A percentile compares a stretch with the other conserved stretches of the same genome.
Evolutionary conservation across 2,888 invertebrate species (phyloP).

Genomic region (Stenurella melanura): DNA sequence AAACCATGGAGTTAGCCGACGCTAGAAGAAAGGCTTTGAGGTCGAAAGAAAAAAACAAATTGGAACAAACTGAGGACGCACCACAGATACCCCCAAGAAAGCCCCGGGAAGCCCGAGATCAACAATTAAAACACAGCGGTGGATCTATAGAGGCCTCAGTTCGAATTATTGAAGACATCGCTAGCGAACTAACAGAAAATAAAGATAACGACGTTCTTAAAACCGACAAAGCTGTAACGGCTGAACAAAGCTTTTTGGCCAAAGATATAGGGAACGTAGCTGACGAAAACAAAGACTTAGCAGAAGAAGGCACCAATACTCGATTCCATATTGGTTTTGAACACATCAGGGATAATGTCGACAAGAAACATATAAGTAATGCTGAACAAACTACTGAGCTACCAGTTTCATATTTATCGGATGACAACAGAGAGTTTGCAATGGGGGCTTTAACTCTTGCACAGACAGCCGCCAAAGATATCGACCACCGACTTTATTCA

Average conservation of each 20-base stretch:
- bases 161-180: background rate
- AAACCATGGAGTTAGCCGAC: constrained; percentile 17
- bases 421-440: background rate
- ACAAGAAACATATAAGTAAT: background rate
- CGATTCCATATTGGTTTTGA: constrained; percentile 8
- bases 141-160: background rate
- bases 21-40: background rate
- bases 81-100: background rate
- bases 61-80: background rate
- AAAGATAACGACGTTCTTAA: background rate
- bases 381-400: background rate
- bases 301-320: background rate
- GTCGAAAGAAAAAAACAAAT: background rate
- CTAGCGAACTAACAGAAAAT: background rate
- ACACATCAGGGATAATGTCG: background rate
- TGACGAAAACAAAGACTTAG: background rate
- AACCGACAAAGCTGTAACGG: background rate
- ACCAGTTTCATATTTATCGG: background rate
- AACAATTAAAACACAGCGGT: background rate
- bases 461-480: background rate
- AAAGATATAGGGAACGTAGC: background rate
- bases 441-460: too few species aligned
- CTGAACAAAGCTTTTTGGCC: background rate
- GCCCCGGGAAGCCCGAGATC: background rate
- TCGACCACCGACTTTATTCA: background rate